Base-by-base conservation (phyloP, 2,797 vertebrate genomes). In the Ctenopoma multispine region DNA sequence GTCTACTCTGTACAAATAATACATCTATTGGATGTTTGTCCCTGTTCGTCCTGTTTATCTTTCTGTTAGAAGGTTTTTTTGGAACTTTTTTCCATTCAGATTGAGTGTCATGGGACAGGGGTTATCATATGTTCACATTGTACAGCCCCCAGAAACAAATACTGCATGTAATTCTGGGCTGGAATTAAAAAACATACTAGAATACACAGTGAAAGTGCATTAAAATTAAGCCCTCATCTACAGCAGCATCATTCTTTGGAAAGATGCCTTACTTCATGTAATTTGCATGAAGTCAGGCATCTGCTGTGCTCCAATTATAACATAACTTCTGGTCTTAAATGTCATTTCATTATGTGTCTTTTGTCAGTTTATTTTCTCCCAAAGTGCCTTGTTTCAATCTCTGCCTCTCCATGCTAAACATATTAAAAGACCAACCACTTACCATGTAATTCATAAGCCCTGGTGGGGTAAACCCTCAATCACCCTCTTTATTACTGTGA, bases 251-350 rank as follows among this genome's bases (percentile, higher is more conserved):
- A 68, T 47, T 14, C 40, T 81, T 76, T 80, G 71, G 65, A 90
- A 84, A 73, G 41, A 81, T 73, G 55, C 48, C 75, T 40, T 44
- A 81, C 69, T 70, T 75, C 24, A 74, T 55, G 43, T 66, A 36
- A 81, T 89, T 87, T 89, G 75, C 81, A 89, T 82, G 38, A 76
- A 80, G 66, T n/a, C 38, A 40, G 11, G 13, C 38, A 41, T 41
- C 40, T 44, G 41, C 73, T 75, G 89, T 71, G 89, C 57, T 69
- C 51, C 77, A 83, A 75, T 82, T 87, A 78, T 59, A 78, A 63
- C 57, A 46, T 80, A 83, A 87, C 81, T 83, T n/a, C n/a, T n/a
- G n/a, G 74, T 69, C 59, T 76, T 84, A 86, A 91, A 91, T 89
- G 72, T 76, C 71, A 86, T 66, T 77, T 87, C 86, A 84, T 84